Base-by-base conservation (phyloP, 2,797 vertebrate species). In the Gymnothorax javanicus region DNA sequence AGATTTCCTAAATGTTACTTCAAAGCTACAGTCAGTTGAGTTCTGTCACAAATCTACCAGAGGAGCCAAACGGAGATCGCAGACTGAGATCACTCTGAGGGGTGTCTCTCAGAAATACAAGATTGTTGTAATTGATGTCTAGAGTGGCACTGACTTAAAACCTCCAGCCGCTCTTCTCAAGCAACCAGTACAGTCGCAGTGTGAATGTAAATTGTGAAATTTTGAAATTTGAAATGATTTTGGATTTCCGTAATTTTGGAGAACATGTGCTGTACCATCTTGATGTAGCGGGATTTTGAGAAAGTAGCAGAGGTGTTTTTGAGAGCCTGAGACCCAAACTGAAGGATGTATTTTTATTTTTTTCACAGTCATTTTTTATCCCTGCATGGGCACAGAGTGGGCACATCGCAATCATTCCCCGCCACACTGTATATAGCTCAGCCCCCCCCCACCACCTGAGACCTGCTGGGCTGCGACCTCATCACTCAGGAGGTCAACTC, bases 391-490 rank as follows among this genome's bases (percentile, higher is more conserved):
- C 89, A 91, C 90, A 91, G 91, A 92, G 89, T 86, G 90, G 90
- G 86, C 90, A 89, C 93, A 94, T 92, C 90, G 88, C 87, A 89
- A 90, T 84, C 91, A 92, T 94, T 90, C 92, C 89, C 89, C 89
- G 87, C 75, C 6, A 50, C 52, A 83, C 77, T 86, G 64, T 84
- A 75, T 87, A 59, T 84, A 83, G 64, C 85, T 27, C 33, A 43
- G 33, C 2, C 84, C 90, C 87, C 84, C 25, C 6, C 86, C 4
- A 7, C 77, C 52, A 59, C 79, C 33, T 87, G 91, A 92, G 92
- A 92, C 93, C 90, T 89, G 92, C 92, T 92, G 91, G 88, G 90
- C 77, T 92, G 94, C 95, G 94, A 96, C 92, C 94, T 96, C 94
- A 96, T 91, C 92, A 91, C 92, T 88, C 89, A 92, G 89, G 94